Percentiles rank a stretch among this genome's conserved stretches.
These are phyloP conservation scores for Apamea crenata DNA, from an alignment of 2,888 invertebrate genomes.

Conservation along the genomic window DNA sequence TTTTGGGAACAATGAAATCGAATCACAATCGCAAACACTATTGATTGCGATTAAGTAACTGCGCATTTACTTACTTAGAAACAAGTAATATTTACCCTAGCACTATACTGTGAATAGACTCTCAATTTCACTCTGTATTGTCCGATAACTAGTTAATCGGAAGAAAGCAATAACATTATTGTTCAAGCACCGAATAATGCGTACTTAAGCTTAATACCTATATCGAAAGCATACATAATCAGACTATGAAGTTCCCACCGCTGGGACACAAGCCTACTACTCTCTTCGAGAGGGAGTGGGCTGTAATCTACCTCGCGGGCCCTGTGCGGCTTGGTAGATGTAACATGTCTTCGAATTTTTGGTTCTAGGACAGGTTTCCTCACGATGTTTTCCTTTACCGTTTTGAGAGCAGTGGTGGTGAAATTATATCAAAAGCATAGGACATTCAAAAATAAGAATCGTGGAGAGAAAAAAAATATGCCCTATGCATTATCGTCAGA, in stretches of 20 bases:
- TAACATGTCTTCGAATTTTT: too few relatives aligned
- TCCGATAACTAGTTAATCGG: background rate
- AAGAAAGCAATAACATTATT: background rate
- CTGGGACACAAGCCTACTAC: background rate
- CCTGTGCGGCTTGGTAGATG: background rate
- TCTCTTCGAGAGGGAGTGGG: background rate
- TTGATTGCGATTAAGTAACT: too few relatives aligned
- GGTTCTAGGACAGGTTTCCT: background rate
- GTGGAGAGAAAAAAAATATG: background rate
- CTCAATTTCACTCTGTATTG: background rate
- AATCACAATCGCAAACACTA: background rate
- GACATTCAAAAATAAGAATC: background rate
- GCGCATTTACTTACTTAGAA: background rate
- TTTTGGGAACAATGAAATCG: background rate
- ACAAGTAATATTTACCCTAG: background rate
- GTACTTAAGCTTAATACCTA: background rate
- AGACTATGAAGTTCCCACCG: background rate
- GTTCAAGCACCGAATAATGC: background rate
- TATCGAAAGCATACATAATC: background rate
- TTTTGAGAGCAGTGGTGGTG: background rate
- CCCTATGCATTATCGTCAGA: background rate
- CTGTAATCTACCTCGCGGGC: background rate
- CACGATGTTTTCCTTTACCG: background rate
- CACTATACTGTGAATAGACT: background rate
- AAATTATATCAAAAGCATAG: background rate